Percentiles rank a stretch among this genome's conserved stretches.
These are phyloP conservation scores for Parnassius apollo DNA, from an alignment of 2,888 invertebrate species.

Conservation along the genomic window DNA sequence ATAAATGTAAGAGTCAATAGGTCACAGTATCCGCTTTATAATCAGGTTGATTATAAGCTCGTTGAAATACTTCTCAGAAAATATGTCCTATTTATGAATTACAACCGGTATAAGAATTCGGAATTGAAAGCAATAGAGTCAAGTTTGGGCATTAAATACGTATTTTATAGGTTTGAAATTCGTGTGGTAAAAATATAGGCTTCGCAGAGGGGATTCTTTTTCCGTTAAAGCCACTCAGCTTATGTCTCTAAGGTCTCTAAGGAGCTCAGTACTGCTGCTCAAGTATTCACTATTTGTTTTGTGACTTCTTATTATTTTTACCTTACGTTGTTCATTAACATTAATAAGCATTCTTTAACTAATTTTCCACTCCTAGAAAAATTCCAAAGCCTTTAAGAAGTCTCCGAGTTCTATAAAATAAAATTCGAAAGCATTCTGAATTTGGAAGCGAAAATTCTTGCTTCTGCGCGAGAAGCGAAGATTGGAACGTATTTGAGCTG, in stretches of 20 bases:
- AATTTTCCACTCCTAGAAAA: too few species aligned
- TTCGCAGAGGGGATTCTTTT: slow-evolving; percentile 5
- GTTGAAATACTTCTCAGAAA: too few species aligned
- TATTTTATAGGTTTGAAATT: slow-evolving; percentile 2
- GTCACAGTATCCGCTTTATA: too few species aligned
- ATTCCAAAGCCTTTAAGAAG: too few species aligned
- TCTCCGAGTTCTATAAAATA: too few species aligned
- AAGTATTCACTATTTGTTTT: slow-evolving; percentile 63
- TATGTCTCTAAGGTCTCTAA: slow-evolving; percentile 3
- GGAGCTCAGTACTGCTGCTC: slow-evolving; percentile 40
- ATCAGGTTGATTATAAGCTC: too few species aligned
- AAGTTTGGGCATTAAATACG: neutral
- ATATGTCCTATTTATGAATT: neutral
- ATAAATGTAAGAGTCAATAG: too few species aligned
- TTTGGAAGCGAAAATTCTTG: too few species aligned
- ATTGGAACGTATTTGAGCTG: too few species aligned
- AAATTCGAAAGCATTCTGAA: too few species aligned
- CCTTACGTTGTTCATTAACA: neutral
- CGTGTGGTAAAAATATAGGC: slow-evolving; percentile 1
- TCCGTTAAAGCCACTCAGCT: slow-evolving; percentile 6
- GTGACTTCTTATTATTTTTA: slow-evolving; percentile 44
- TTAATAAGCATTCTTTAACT: neutral
- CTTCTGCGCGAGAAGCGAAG: too few species aligned
- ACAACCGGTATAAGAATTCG: neutral
- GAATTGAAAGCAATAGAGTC: neutral